Evolutionary conservation across 1,140 invertebrate species (phyloP), one percentile per base, ranked within the genome.

Genomic region (Drosophila athabasca): DNA sequence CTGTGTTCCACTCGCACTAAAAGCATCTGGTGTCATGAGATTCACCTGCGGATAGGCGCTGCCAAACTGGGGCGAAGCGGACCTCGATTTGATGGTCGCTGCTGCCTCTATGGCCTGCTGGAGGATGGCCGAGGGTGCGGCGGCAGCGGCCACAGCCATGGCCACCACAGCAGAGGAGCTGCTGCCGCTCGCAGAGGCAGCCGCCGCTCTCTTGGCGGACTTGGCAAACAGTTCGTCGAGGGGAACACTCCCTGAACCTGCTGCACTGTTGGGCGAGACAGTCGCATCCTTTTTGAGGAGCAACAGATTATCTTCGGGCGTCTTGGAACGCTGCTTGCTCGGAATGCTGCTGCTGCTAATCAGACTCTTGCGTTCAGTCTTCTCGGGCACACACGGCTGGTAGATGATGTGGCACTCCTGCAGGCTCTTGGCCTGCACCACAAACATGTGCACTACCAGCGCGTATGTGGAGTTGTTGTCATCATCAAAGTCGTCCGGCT

Each of bases 11-110:
- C 93, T 44, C 93, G 96, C 92, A 55, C 76, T 96, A 79, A 98
- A 98, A 6, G 96, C 96, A 91, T 98, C 96, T 0, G 97, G 97
- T 1, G 97, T 97, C 94, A 98, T 96, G 1, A 98, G 93, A 65
- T 79, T 85, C 17, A 85, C 49, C 44, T 66, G 82, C 4, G 67
- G 64, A 81, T 95, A 96, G 73, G 75, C 92, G 90, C 62, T 75
- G 44, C 65, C 65, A 55, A 66, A 78, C 24, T 88, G 83, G 2
- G 90, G 90, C 6, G 84, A 85, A n/a, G 68, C 7, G 0, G 83
- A 85, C 2, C 72, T 79, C 0, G 90, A 88, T 52, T 88, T 76
- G 6, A 39, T 39, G 35, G 35, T 13, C 35, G 52, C 35, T 17
- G 26, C 46, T 13, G 51, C 54, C 5, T 64, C 39, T 7, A 55